Evolutionary conservation across 2,113 vertebrate genomes (phyloP), one percentile per base, ranked within the genome.

Genomic region (Arenaria interpres): DNA sequence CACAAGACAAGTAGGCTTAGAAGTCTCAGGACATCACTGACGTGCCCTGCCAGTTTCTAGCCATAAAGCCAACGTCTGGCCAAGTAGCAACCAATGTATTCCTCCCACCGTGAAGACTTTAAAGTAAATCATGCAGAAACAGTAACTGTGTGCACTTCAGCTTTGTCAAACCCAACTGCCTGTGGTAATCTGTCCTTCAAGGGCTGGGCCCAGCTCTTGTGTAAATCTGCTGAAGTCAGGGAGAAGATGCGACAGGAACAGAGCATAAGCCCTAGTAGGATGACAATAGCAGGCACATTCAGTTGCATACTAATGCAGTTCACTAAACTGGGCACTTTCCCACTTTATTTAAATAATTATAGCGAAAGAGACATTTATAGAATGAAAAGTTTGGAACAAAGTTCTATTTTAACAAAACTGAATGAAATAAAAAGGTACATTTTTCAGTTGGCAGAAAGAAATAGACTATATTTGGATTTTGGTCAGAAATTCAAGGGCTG

Each of bases 361-460:
- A 91, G 77, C 18, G 14, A 96, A 73, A 95, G 69, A 89, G 53
- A 79, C 75, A 92, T 91, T 96, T 96, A 94, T 95, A 96, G 96
- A 91, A 95, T 30, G 66, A 79, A 88, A 95, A 96, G 85, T 95
- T 95, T 94, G 89, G 91, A 95, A 94, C 69, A 91, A 96, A 96
- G 89, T 95, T 93, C 2, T 4, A 66, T 94, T 93, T 89, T 89
- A 96, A 95, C 78, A 89, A 91, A 89, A 94, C n/a, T 14, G 84
- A 82, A 95, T 50, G 91, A 95, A 93, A 95, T 93, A 79, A 93
- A 97, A 97, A 96, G 96, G 94, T 97, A 79, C 89, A 89, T 91
- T 96, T 97, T 97, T 95, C 87, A 85, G 74, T 6, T 97, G 94
- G 89, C 93, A 95, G 89, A 95, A 92, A 80, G 63, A 93, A 93